Evolutionary conservation across 2,888 invertebrate genomes (phyloP).

Genomic region (Candidula unifasciata): DNA sequence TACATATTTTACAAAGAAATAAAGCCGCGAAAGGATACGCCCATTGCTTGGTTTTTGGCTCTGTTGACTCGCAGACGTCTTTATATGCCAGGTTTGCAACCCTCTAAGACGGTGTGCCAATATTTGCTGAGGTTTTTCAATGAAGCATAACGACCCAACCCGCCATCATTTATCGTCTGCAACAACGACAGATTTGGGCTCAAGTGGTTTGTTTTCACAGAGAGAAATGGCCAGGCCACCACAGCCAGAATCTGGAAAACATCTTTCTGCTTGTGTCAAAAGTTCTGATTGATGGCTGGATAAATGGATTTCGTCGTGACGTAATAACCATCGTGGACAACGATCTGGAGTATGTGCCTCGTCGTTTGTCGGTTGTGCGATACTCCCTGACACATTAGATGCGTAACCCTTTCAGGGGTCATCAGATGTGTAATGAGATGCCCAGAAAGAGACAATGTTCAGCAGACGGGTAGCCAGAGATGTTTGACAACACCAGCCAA

Average conservation of each 20-base stretch:
- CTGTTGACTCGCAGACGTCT: slow-evolving; percentile 27
- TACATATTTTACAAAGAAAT: no score
- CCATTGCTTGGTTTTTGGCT: background rate
- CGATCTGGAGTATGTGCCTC: background rate
- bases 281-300: slow-evolving; percentile 9
- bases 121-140: slow-evolving; percentile 27
- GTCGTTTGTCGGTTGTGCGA: background rate
- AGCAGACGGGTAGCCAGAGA: background rate
- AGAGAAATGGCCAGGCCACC: background rate
- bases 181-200: slow-evolving; percentile 15
- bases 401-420: background rate
- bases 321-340: background rate
- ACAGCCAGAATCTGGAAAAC: background rate
- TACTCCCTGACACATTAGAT: no score
- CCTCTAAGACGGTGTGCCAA: background rate
- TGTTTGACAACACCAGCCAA: background rate
- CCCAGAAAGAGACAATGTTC: slow-evolving; percentile 5
- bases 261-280: background rate
- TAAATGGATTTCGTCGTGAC: background rate
- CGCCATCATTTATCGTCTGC: slow-evolving; percentile 16
- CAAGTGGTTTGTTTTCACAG: background rate
- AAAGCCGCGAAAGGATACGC: background rate
- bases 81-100: slow-evolving; percentile 10
- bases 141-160: slow-evolving; percentile 12
- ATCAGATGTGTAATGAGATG: slow-evolving; percentile 19